phyloP scores from a whole-genome alignment of 2,113 vertebrate species.

The Lagopus leucura region DNA sequence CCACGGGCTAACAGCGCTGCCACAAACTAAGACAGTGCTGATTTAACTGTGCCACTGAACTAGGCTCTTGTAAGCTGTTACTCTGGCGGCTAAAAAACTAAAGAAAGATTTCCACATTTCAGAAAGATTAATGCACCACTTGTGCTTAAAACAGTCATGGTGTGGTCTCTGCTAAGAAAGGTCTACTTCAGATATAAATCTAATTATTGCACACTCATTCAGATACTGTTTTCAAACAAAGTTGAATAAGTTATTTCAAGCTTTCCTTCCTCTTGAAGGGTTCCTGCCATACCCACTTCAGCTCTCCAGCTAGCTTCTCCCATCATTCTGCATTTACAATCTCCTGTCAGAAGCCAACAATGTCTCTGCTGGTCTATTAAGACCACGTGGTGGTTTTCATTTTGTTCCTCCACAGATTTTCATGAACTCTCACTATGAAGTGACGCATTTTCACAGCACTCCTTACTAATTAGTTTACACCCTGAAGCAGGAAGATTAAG shows the following conservation, averaged over 20 bases:
- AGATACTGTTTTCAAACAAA: not conserved
- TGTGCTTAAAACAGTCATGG: not conserved
- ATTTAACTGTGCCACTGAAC: not conserved
- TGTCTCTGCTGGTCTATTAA: not conserved
- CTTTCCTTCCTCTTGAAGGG: not conserved
- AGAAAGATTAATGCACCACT: not conserved
- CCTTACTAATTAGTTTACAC: constrained; percentile 8
- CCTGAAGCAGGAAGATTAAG: not conserved
- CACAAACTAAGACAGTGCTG: not conserved
- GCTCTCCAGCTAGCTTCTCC: not conserved
- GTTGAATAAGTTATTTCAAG: not conserved
- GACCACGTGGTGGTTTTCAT: not conserved
- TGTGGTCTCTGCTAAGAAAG: not conserved
- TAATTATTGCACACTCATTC: not conserved
- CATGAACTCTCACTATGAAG: not conserved
- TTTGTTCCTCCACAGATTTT: not conserved
- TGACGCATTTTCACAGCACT: not conserved
- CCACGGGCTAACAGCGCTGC: not conserved
- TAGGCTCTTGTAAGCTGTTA: not conserved
- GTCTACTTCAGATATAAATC: not conserved
- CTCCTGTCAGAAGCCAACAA: not conserved
- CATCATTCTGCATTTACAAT: not conserved
- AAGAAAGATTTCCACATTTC: not conserved
- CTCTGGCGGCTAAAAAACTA: not conserved
- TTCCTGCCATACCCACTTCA: not conserved